phyloP scores from a whole-genome alignment of 1,140 invertebrate genomes.

The Drosophila parvula region DNA sequence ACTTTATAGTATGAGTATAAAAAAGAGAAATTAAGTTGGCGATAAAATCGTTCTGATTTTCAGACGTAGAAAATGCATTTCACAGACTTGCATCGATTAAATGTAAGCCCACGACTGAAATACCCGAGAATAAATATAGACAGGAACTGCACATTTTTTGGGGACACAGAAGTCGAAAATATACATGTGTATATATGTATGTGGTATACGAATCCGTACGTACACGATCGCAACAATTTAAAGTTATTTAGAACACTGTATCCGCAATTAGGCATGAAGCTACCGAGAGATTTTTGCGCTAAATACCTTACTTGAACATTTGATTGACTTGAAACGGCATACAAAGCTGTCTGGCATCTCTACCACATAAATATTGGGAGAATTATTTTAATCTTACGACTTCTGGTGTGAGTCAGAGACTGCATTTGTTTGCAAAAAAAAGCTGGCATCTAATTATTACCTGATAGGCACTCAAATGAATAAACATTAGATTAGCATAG shows the following conservation, averaged over 20 bases:
- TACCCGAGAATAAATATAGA: constrained; percentile 43
- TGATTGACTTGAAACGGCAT: constrained; percentile 44
- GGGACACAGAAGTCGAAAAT: constrained; percentile 31
- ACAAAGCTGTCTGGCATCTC: constrained; percentile 25
- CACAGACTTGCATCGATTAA: constrained; percentile 9
- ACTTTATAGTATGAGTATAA: not conserved
- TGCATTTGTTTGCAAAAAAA: not conserved
- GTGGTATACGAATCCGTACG: constrained; percentile 12
- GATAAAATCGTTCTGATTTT: not conserved
- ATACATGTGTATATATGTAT: constrained; percentile 5
- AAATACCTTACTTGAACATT: constrained; percentile 70
- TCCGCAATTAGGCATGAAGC: constrained; percentile 65
- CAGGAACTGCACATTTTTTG: constrained; percentile 53
- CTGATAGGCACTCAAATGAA: constrained; percentile 8
- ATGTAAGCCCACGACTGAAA: constrained; percentile 15
- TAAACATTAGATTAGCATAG: constrained; percentile 8
- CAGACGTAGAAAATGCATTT: not conserved
- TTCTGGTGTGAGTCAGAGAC: constrained; percentile 5
- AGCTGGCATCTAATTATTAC: not conserved
- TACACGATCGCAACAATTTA: constrained; percentile 36
- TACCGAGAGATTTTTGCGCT: constrained; percentile 62
- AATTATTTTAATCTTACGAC: not conserved
- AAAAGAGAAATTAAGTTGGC: not conserved
- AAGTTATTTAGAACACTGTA: constrained; percentile 72
- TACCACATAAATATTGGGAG: constrained; percentile 3